A percentile compares a stretch with the other conserved stretches of the same genome.
These are phyloP conservation scores for Gallinago jamesoni DNA, from an alignment of 2,113 vertebrate genomes.

Conservation along the genomic window DNA sequence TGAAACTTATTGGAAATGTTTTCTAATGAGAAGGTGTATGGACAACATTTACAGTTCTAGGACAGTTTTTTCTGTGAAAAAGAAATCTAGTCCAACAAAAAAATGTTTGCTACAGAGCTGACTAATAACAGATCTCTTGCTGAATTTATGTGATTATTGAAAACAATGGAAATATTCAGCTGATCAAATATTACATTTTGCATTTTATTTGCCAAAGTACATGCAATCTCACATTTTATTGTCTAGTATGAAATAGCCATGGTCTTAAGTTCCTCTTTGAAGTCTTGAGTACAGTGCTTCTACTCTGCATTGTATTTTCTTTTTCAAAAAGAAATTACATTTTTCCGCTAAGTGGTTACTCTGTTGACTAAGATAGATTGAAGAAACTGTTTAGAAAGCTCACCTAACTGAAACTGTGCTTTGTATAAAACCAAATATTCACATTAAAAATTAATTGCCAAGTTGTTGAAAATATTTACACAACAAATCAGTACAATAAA, in stretches of 20 bases:
- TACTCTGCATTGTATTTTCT: neutral
- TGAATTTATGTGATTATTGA: neutral
- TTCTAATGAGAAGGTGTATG: neutral
- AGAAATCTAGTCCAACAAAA: neutral
- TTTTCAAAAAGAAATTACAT: neutral
- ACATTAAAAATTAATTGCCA: neutral
- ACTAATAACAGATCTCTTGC: neutral
- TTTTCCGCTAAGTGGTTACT: neutral
- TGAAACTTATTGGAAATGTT: neutral
- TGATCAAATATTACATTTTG: neutral
- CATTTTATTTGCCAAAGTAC: neutral
- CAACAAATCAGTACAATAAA: neutral
- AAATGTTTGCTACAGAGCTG: neutral
- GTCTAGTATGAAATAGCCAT: neutral
- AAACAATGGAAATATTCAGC: neutral
- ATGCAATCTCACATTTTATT: neutral
- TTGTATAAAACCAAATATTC: neutral
- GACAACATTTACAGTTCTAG: neutral
- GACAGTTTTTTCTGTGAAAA: neutral
- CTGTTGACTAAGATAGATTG: neutral
- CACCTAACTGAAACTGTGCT: neutral
- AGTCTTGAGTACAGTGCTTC: neutral
- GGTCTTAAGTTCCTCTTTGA: neutral
- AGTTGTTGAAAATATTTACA: neutral
- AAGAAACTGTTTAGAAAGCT: neutral